These are phyloP conservation scores for Aphaenogaster ashmeadi DNA, from an alignment of 1,140 invertebrate genomes.

Conservation along the genomic window DNA sequence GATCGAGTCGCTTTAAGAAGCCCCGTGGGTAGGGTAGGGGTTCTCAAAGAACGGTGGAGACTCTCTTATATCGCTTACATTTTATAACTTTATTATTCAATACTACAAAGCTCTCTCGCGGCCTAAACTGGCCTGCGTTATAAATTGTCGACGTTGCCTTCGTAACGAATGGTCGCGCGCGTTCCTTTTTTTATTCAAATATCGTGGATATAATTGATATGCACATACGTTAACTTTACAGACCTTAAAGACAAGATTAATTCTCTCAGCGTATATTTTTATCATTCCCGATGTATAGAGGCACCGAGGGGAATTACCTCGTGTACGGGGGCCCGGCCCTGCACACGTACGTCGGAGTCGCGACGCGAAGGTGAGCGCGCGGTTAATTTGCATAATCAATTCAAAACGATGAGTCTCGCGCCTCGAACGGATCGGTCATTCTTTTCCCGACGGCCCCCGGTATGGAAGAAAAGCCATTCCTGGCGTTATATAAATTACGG, in stretches of 20 bases:
- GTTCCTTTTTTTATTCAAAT: constrained; percentile 8
- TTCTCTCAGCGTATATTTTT: constrained; percentile 29
- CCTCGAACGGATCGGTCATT: constrained; percentile 62
- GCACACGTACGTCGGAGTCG: constrained; percentile 38
- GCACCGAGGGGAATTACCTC: not conserved
- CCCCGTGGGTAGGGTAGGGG: not conserved
- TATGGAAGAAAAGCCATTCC: constrained; percentile 57
- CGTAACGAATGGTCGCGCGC: not conserved
- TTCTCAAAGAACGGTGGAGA: not conserved
- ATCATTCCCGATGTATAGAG: not conserved
- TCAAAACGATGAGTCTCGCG: constrained; percentile 52
- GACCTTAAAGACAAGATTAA: constrained; percentile 39
- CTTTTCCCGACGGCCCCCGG: constrained; percentile 47
- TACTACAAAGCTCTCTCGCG: not conserved
- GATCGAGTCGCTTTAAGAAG: not conserved
- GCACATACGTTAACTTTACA: constrained; percentile 17
- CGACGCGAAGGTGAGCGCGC: constrained; percentile 60
- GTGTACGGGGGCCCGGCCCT: constrained; percentile 27
- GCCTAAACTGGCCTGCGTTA: not conserved
- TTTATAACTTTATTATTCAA: constrained; percentile 5
- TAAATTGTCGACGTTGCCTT: not conserved
- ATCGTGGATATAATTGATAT: constrained; percentile 39
- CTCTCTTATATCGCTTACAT: not conserved
- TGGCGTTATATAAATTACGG: constrained; percentile 61
- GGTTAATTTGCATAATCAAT: constrained; percentile 68